Base-by-base conservation (phyloP, 2,797 vertebrate genomes). In the Dipus sagitta region DNA sequence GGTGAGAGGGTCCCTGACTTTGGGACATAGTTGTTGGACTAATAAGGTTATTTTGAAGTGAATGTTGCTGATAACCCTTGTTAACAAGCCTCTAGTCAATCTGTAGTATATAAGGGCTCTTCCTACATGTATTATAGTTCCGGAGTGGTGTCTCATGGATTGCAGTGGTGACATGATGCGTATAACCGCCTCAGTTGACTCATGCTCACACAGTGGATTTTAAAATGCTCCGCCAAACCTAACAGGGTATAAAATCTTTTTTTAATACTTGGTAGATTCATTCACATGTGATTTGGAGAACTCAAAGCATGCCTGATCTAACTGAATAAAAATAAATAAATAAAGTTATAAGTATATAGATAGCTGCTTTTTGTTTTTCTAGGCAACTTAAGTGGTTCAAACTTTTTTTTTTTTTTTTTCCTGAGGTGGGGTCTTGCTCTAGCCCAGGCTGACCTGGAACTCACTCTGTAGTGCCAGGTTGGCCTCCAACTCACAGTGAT, bases 1-100 rank as follows among this genome's bases (percentile, higher is more conserved):
- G 99, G 98, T 98, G 93, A 96, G 98, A 84, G 30, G 54, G 76
- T 90, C 94, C 91, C 94, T 91, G 70, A 86, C 83, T 86, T 84
- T 92, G 91, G 80, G 74, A 62, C 32, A 76, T 87, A 38, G 65
- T 79, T 84, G 34, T 38, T 85, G 32, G 65, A 15, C 13, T 23
- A 2, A 18, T 9, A 62, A 94, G 58, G 28, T 85, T 83, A 88
- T 92, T 94, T 95, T 81, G 23, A 76, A 21, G 2, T 96, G 81
- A 76, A 91, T 13, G 67, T 47, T 92, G 32, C 65, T 64, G 65
- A 64, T 60, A 67, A 68, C 82, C 74, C 80, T 91, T 94, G 18
- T 78, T 90, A 92, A 70, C 89, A 78, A 96, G 83, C 93, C 92
- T 93, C 74, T 91, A 96, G 93, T 94, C 79, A 93, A 93, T 64